A percentile compares a stretch with the other conserved stretches of the same genome.
phyloP scores from a whole-genome alignment of 2,888 invertebrate species.

The Pristionchus fissidentatus region DNA sequence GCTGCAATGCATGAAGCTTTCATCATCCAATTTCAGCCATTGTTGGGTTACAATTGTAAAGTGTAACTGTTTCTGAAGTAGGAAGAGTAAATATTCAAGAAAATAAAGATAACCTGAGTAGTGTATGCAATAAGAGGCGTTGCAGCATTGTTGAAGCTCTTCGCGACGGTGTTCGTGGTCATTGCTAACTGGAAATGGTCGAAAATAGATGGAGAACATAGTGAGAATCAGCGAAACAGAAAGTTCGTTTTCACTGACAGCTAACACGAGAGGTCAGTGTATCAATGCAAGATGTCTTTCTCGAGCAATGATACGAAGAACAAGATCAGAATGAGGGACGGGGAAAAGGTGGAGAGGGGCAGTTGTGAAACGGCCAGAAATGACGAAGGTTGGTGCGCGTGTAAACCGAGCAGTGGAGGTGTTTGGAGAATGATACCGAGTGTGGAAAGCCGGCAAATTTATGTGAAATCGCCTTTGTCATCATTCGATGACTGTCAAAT shows the following conservation, averaged over 20 bases:
- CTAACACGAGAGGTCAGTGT: no score
- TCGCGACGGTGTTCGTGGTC: slow-evolving; percentile 51
- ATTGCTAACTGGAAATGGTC: neutral
- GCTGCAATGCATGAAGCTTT: neutral
- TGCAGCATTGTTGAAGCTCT: slow-evolving; percentile 56
- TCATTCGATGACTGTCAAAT: no score
- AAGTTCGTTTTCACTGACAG: no score
- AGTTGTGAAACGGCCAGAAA: neutral
- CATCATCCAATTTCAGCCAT: neutral
- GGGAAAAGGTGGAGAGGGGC: neutral
- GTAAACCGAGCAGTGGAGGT: no score
- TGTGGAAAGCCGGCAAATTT: no score
- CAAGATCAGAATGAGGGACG: no score
- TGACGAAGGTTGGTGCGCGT: no score
- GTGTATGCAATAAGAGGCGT: slow-evolving; percentile 64
- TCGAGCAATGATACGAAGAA: no score
- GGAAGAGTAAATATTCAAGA: neutral
- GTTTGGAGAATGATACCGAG: no score
- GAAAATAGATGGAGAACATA: neutral
- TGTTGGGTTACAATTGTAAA: neutral
- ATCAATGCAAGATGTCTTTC: no score
- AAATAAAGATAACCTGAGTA: slow-evolving; percentile 51
- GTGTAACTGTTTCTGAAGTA: neutral
- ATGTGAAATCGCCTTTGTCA: no score
- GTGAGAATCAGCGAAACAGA: no score